Conservation (phyloP, 1,140 invertebrate species). For the Drosophila carrolli region DNA sequence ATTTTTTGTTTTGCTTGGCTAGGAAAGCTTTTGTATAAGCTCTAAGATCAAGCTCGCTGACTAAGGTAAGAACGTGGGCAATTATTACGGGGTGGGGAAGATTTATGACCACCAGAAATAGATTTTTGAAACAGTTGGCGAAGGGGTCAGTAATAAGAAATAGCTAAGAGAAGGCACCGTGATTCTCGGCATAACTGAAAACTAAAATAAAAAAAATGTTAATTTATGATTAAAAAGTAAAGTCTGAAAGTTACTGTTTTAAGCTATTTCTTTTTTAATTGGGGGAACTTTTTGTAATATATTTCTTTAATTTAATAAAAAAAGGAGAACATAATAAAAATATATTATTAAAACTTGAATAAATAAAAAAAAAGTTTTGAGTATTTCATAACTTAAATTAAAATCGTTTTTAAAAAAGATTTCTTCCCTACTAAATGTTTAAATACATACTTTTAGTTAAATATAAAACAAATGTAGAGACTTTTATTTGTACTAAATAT, state of each 20-base stretch:
- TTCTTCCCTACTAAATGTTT: too few species aligned
- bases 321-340: too few species aligned
- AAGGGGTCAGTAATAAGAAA: constrained; percentile 13
- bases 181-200: not conserved
- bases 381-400: too few species aligned
- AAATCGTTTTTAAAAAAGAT: too few species aligned
- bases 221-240: not conserved
- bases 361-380: too few species aligned
- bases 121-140: constrained; percentile 30
- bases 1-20: constrained; percentile 36
- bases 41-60: constrained; percentile 31
- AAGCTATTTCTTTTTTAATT: too few species aligned
- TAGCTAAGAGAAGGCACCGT: constrained; percentile 19
- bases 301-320: too few species aligned
- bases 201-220: not conserved
- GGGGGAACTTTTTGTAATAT: too few species aligned
- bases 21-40: constrained; percentile 33
- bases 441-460: too few species aligned
- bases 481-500: too few species aligned
- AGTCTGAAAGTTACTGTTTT: not conserved
- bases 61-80: constrained; percentile 19
- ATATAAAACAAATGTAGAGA: too few species aligned
- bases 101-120: constrained; percentile 41
- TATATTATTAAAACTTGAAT: too few species aligned
- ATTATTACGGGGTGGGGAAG: constrained; percentile 16